Evolutionary conservation across 2,888 invertebrate genomes (phyloP).

Genomic region (Drosophila infuscata): DNA sequence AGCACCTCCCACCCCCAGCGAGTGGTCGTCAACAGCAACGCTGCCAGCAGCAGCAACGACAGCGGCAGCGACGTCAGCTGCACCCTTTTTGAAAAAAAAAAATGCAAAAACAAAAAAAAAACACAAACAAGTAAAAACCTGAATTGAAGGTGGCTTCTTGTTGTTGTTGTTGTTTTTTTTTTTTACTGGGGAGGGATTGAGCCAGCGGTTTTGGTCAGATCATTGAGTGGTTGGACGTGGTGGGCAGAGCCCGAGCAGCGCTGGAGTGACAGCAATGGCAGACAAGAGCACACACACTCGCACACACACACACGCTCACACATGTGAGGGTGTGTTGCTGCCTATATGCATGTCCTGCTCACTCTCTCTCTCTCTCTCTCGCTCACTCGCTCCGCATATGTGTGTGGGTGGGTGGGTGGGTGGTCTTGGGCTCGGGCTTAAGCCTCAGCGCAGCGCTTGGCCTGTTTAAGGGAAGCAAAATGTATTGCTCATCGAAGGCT

Average conservation of each 20-base stretch:
- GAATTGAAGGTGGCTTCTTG: constrained; percentile 36
- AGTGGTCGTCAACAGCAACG: constrained; percentile 43
- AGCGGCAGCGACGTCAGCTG: constrained; percentile 56
- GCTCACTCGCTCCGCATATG: constrained; percentile 3
- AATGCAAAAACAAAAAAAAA: constrained; percentile 10
- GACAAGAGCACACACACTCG: constrained; percentile 27
- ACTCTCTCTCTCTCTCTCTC: constrained; percentile 19
- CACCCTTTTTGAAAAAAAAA: constrained; percentile 61
- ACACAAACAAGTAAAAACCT: constrained; percentile 32
- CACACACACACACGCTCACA: constrained; percentile 8
- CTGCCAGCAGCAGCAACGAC: constrained; percentile 17
- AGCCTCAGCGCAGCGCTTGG: constrained; percentile 42
- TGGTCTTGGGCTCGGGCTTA: constrained; percentile 29
- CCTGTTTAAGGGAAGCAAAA: constrained; percentile 73
- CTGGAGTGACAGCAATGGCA: constrained; percentile 69
- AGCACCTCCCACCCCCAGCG: constrained; percentile 12
- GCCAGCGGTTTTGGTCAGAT: constrained; percentile 58
- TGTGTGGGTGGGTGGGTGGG: constrained; percentile 28
- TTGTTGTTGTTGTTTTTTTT: background rate
- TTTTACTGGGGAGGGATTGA: constrained; percentile 7
- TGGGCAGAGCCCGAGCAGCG: constrained; percentile 53
- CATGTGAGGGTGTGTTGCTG: constrained; percentile 51
- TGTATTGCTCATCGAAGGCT: constrained; percentile 82
- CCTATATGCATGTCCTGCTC: constrained; percentile 62
- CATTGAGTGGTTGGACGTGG: constrained; percentile 78